A percentile compares a stretch with the other conserved stretches of the same genome.
phyloP scores from a whole-genome alignment of 2,113 vertebrate species.

The Ancistrus triradiatus region DNA sequence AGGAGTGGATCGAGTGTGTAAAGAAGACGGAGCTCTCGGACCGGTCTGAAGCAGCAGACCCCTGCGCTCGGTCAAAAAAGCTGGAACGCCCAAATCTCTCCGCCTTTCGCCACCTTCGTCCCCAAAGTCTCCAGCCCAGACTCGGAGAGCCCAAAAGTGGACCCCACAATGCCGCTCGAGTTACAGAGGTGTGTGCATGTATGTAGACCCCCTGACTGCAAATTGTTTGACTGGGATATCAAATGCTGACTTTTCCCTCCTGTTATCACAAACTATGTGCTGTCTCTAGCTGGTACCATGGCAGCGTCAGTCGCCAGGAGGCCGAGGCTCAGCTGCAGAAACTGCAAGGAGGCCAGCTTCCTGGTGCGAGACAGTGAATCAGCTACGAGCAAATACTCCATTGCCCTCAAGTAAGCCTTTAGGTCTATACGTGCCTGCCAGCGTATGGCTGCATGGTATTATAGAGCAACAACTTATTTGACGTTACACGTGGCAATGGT shows the following conservation, averaged over 20 bases:
- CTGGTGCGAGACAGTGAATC: constrained; percentile 92
- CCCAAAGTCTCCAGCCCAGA: constrained; percentile 61
- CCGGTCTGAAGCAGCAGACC: constrained; percentile 65
- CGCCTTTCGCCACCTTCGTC: constrained; percentile 57
- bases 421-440: background rate
- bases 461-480: too few species aligned
- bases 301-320: constrained; percentile 84
- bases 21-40: constrained; percentile 64
- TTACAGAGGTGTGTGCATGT: constrained; percentile 78
- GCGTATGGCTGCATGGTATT: too few species aligned
- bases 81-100: constrained; percentile 83
- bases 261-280: too few species aligned
- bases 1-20: constrained; percentile 69
- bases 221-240: background rate
- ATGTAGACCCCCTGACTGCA: too few species aligned
- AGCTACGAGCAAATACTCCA: constrained; percentile 91
- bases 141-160: constrained; percentile 68
- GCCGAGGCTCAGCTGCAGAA: constrained; percentile 87
- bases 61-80: constrained; percentile 79
- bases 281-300: constrained; percentile 88
- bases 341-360: constrained; percentile 87
- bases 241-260: too few species aligned
- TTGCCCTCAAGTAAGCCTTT: constrained; percentile 94
- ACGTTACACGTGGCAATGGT: too few species aligned
- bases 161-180: constrained; percentile 80